Evolutionary conservation across 2,797 vertebrate genomes (phyloP), one percentile per base, ranked within the genome.

Genomic region (Pempheris klunzingeri): DNA sequence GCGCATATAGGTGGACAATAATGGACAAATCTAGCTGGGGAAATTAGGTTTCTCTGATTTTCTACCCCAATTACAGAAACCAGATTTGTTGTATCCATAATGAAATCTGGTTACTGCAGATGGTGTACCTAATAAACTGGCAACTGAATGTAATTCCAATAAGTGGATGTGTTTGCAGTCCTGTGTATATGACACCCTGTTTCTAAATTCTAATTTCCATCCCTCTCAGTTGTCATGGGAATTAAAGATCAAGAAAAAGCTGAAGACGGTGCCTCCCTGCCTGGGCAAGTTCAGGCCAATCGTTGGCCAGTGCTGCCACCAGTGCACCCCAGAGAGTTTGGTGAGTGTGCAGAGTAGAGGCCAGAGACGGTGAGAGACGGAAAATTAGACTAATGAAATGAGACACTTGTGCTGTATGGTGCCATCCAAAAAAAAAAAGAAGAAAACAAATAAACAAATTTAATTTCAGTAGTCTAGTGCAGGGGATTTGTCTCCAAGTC

Each of bases 251-350:
- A 93, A 84, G 87, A 93, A 82, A 83, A 96, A 93, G 52, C 71
- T 97, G 86, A 96, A 93, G 46, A n/a, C 67, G 0, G 84, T 93
- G 34, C 80, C 87, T 80, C 95, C 95, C 0, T 96, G 95, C 73
- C 90, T 97, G 86, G 96, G 96, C 54, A 95, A 90, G 24, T 94
- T 91, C 68, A 94, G 96, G 11, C 96, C 97, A 0, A 54, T 80
- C 30, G 90, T 95, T 14, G 93, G 96, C 59, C 95, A 93, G 39
- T 97, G 97, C 87, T 99, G 98, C 88, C 96, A 97, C 83, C 95
- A 92, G 77, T 99, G 98, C 82, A 96, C 95, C 38, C 97, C 97
- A 0, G 92, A 95, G 81, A 98, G 98, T 89, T 94, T 97, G 96
- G 98, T 99, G 78, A 96, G 95, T 82, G 46, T 65, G 50, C 14